phyloP scores from a whole-genome alignment of 2,888 invertebrate species.

The Acrobasis consociella region DNA sequence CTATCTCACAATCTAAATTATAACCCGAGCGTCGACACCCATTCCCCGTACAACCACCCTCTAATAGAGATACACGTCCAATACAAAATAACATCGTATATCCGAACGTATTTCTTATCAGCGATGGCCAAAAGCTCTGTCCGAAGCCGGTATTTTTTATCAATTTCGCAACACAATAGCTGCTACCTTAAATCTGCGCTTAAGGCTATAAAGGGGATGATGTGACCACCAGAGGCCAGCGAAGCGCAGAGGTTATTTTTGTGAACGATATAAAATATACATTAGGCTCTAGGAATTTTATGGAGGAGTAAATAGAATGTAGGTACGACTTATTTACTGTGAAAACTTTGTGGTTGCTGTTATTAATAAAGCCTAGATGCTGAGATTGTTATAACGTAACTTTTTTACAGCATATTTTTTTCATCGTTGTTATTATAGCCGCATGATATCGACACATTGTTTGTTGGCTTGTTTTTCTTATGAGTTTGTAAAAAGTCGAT shows the following conservation, averaged over 20 bases:
- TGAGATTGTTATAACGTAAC: neutral
- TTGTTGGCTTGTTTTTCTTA: too few species aligned
- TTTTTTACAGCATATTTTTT: neutral
- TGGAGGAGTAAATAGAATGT: constrained; percentile 15
- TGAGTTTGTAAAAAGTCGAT: too few species aligned
- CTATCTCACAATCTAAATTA: constrained; percentile 9
- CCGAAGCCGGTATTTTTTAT: constrained; percentile 46
- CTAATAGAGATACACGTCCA: neutral
- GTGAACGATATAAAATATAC: constrained; percentile 15
- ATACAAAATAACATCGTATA: constrained; percentile 5
- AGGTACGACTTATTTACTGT: neutral
- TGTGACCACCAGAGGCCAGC: constrained; percentile 16
- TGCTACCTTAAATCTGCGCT: constrained; percentile 45
- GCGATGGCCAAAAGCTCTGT: constrained; percentile 29
- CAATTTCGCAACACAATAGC: constrained; percentile 54
- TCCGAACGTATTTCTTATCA: constrained; percentile 31
- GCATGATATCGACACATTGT: too few species aligned
- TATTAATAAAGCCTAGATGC: neutral
- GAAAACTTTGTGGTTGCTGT: neutral
- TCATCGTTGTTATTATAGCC: neutral
- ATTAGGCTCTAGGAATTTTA: constrained; percentile 10
- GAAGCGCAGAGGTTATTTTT: constrained; percentile 1
- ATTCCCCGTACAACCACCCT: constrained; percentile 1
- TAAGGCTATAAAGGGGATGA: constrained; percentile 41
- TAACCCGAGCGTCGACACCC: neutral